These are phyloP conservation scores for Astyanax mexicanus DNA, from an alignment of 2,797 vertebrate species.

Conservation along the genomic window DNA sequence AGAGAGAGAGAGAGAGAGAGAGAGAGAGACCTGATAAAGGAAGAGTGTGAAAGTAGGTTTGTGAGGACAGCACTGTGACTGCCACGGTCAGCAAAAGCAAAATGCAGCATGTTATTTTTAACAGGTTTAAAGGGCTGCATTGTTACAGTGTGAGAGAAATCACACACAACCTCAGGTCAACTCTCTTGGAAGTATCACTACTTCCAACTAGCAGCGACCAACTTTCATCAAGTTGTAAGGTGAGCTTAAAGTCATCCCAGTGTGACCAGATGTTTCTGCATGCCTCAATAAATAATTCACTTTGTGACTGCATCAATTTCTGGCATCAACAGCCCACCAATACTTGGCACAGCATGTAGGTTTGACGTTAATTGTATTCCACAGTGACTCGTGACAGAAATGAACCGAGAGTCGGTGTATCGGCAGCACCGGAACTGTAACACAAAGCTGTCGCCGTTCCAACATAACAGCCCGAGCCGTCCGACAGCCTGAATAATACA, in stretches of 20 bases:
- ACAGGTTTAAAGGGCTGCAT: not conserved
- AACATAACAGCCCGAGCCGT: slow-evolving; percentile 20
- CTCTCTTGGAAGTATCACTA: not conserved
- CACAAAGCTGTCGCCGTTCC: not conserved
- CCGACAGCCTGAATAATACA: slow-evolving; percentile 35
- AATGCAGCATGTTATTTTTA: not conserved
- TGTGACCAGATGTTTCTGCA: slow-evolving; percentile 30
- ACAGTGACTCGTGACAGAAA: slow-evolving; percentile 8
- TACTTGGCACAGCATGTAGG: slow-evolving; percentile 3
- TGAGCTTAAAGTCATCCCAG: slow-evolving; percentile 37
- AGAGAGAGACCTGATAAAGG: not conserved
- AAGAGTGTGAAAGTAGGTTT: slow-evolving; percentile 43
- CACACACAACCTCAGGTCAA: not conserved
- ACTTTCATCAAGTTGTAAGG: slow-evolving; percentile 24
- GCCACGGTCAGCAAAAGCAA: not conserved
- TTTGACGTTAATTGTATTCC: slow-evolving; percentile 37
- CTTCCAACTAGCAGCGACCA: slow-evolving; percentile 4
- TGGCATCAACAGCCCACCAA: slow-evolving; percentile 17
- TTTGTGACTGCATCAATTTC: slow-evolving; percentile 21
- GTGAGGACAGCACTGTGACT: slow-evolving; percentile 73
- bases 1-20: not conserved
- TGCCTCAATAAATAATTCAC: slow-evolving; percentile 50
- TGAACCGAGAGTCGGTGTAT: slow-evolving; percentile 35
- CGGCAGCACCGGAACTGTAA: slow-evolving; percentile 9
- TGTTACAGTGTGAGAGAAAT: not conserved